phyloP scores from a whole-genome alignment of 1,140 invertebrate species.

The Drosophila grimshawi region DNA sequence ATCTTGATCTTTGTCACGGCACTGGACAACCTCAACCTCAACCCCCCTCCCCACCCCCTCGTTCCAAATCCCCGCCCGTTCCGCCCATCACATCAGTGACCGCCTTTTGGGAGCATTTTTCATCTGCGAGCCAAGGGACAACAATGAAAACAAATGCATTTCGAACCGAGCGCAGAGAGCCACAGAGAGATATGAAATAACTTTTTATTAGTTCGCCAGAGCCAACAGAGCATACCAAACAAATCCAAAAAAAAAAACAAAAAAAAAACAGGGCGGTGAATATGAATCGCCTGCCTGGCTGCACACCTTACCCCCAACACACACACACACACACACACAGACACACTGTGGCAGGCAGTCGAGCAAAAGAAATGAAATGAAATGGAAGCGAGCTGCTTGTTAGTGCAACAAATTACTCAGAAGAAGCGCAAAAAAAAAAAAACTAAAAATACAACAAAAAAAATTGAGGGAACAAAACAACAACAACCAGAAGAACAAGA shows the following conservation, averaged over 20 bases:
- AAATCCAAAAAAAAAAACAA: neutral
- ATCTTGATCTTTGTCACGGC: slow-evolving; percentile 65
- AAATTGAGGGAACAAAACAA: neutral
- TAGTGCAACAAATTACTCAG: slow-evolving; percentile 76
- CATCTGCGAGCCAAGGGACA: slow-evolving; percentile 22
- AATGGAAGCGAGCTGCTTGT: slow-evolving; percentile 70
- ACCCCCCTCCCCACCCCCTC: neutral
- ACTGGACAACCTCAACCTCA: slow-evolving; percentile 2
- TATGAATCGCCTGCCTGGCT: no score
- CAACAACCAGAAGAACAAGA: neutral
- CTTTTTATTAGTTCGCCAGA: slow-evolving; percentile 69
- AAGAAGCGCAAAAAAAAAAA: slow-evolving; percentile 30
- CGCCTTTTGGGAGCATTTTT: slow-evolving; percentile 6
- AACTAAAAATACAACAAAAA: slow-evolving; percentile 6
- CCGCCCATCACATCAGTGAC: neutral
- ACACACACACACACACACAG: no score
- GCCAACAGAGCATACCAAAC: slow-evolving; percentile 10
- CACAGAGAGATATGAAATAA: slow-evolving; percentile 68
- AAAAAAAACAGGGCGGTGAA: neutral
- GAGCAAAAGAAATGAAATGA: slow-evolving; percentile 53
- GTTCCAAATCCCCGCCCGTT: neutral
- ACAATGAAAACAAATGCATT: slow-evolving; percentile 78
- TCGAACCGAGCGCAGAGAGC: slow-evolving; percentile 41
- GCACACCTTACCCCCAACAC: no score
- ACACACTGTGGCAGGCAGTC: slow-evolving; percentile 4